Conservation (phyloP, 2,113 vertebrate genomes). For the Chunga burmeisteri region DNA sequence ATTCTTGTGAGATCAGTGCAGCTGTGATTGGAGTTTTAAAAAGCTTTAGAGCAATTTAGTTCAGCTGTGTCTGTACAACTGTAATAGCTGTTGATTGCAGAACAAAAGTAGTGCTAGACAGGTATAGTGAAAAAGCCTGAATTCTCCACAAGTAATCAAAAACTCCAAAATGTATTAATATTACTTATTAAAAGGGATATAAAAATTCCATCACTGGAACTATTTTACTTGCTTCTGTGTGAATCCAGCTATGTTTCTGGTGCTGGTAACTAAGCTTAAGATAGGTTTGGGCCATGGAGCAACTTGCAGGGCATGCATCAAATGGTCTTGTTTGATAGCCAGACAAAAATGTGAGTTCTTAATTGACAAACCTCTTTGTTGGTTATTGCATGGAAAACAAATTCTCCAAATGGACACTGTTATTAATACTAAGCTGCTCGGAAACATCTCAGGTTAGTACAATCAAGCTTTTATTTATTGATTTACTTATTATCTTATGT, state of each 20-base stretch:
- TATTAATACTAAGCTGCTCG: neutral
- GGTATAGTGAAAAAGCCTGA: neutral
- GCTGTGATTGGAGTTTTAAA: neutral
- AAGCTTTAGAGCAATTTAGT: neutral
- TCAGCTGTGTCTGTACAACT: neutral
- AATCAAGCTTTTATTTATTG: neutral
- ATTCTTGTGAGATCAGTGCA: neutral
- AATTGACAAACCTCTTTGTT: neutral
- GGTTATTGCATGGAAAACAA: neutral
- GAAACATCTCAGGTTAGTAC: neutral
- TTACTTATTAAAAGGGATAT: neutral
- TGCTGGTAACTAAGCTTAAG: neutral
- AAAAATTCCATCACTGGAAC: neutral
- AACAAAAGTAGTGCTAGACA: neutral
- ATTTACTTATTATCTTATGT: neutral
- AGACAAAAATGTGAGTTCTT: neutral
- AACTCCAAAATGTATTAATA: neutral
- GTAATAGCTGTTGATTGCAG: neutral
- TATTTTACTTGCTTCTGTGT: neutral
- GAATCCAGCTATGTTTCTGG: neutral
- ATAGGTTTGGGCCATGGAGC: neutral
- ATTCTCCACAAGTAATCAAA: neutral
- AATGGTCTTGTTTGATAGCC: neutral
- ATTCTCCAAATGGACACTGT: neutral
- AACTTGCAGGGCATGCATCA: neutral